Conservation (phyloP, 1,140 invertebrate species). For the Centruroides vittatus region DNA sequence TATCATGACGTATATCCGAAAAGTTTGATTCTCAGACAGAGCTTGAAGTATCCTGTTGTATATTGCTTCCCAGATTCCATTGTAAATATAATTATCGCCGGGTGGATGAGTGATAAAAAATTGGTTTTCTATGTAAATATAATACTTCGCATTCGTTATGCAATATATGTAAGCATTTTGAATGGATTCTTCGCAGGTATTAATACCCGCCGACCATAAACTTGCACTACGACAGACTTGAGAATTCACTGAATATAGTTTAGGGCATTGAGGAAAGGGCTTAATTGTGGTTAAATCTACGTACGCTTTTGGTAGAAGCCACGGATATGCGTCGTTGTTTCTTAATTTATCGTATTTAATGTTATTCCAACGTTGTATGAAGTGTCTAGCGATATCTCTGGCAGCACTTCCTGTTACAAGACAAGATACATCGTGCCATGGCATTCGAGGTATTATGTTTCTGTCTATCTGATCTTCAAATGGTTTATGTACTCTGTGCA, state of each 20-base stretch:
- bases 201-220: constrained; percentile 78
- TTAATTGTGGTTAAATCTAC: constrained; percentile 24
- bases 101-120: constrained; percentile 78
- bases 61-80: constrained; percentile 69
- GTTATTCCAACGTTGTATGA: constrained; percentile 95
- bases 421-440: constrained; percentile 92
- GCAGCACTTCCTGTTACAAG: constrained; percentile 70
- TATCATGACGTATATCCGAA: constrained; percentile 86
- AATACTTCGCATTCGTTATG: constrained; percentile 84
- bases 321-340: constrained; percentile 47
- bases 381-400: constrained; percentile 84
- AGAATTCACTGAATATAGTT: constrained; percentile 2
- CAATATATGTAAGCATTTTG: constrained; percentile 85
- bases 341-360: constrained; percentile 44
- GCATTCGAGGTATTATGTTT: constrained; percentile 78
- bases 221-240: constrained; percentile 74
- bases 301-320: constrained; percentile 80
- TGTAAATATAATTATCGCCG: constrained; percentile 44
- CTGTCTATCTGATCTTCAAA: constrained; percentile 72
- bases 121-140: constrained; percentile 95
- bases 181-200: constrained; percentile 75
- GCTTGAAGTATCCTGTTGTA: constrained; percentile 76
- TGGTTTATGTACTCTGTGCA: constrained; percentile 72
- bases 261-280: too few species aligned
- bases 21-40: constrained; percentile 38